Evolutionary conservation across 2,888 invertebrate species (phyloP).

Genomic region (Yponomeuta sedellus): DNA sequence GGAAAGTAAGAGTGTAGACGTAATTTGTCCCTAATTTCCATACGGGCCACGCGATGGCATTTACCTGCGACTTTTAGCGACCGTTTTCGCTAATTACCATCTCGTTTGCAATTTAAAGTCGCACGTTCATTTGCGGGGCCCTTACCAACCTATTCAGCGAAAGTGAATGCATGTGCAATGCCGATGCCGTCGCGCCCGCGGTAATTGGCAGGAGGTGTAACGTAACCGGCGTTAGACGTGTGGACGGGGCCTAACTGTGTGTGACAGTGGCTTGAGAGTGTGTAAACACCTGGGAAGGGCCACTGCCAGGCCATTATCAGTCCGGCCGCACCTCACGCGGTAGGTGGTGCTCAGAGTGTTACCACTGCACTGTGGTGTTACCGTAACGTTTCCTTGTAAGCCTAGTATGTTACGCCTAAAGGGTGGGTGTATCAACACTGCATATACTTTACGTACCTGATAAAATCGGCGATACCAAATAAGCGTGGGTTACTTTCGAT

Average conservation of each 20-base stretch:
- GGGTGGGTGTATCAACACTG: not conserved
- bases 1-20: constrained; percentile 66
- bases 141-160: constrained; percentile 34
- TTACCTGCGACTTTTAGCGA: constrained; percentile 57
- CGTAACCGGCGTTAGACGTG: constrained; percentile 35
- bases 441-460: not conserved
- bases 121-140: constrained; percentile 34
- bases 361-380: not conserved
- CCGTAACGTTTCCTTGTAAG: not conserved
- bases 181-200: constrained; percentile 49
- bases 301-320: constrained; percentile 1
- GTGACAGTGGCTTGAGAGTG: constrained; percentile 1
- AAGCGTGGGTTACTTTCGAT: not conserved
- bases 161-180: constrained; percentile 49
- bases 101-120: constrained; percentile 73
- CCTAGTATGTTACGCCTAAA: not conserved
- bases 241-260: constrained; percentile 44
- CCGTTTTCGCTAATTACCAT: constrained; percentile 73
- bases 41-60: constrained; percentile 49
- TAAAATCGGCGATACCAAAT: not conserved
- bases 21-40: constrained; percentile 73
- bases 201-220: constrained; percentile 59
- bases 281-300: constrained; percentile 2
- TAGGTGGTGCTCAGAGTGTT: not conserved
- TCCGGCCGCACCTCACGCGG: not conserved